These are phyloP conservation scores for Ceratina australensis DNA, from an alignment of 1,140 invertebrate species.

Conservation along the genomic window DNA sequence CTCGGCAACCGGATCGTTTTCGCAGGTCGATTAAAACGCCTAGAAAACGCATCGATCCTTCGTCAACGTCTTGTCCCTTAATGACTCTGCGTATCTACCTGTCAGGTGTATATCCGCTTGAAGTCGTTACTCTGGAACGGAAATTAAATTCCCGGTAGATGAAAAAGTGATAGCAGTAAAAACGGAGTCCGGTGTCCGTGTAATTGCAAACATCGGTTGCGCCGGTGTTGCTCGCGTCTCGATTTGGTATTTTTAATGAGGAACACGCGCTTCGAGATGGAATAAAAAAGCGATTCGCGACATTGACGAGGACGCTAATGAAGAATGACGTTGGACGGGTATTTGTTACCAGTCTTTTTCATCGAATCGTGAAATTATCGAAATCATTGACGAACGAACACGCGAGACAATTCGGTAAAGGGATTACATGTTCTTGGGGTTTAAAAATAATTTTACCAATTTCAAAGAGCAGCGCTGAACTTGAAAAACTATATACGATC, in stretches of 20 bases:
- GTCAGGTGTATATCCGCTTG: slow-evolving; percentile 34
- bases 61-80: neutral
- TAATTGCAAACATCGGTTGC: slow-evolving; percentile 19
- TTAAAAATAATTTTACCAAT: too few relatives aligned
- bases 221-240: neutral
- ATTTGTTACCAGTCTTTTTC: slow-evolving; percentile 12
- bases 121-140: slow-evolving; percentile 24
- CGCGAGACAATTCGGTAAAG: neutral
- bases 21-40: slow-evolving; percentile 14
- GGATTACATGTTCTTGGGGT: too few relatives aligned
- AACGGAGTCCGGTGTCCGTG: neutral
- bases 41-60: neutral
- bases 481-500: too few relatives aligned
- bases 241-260: slow-evolving; percentile 33
- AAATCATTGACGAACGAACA: neutral
- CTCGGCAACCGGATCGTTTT: neutral
- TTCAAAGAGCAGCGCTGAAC: too few relatives aligned
- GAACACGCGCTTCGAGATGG: neutral
- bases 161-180: neutral
- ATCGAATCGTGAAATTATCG: neutral
- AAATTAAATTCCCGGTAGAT: slow-evolving; percentile 1
- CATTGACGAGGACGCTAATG: neutral
- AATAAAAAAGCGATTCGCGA: neutral
- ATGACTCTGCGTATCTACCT: slow-evolving; percentile 40
- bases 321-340: neutral